phyloP scores from a whole-genome alignment of 2,797 vertebrate species.

The Botia almorhae region DNA sequence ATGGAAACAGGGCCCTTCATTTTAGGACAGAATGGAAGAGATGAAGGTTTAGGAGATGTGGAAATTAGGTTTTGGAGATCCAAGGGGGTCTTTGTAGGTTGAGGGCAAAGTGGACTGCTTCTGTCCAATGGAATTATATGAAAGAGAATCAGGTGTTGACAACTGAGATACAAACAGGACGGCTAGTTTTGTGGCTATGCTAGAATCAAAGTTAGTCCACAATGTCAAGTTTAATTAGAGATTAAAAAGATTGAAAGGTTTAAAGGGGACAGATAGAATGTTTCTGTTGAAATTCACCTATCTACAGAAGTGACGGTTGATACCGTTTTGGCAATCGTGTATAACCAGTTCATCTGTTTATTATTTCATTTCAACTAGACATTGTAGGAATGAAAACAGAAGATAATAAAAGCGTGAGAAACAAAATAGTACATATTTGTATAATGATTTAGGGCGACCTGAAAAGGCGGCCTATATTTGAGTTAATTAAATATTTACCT shows the following conservation, averaged over 20 bases:
- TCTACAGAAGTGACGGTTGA: not conserved
- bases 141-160: constrained; percentile 1
- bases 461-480: not conserved
- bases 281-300: not conserved
- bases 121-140: not conserved
- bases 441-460: not conserved
- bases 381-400: not conserved
- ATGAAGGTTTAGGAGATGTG: not conserved
- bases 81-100: not conserved
- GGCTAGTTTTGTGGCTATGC: not conserved
- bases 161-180: not conserved
- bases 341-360: not conserved
- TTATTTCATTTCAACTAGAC: not conserved
- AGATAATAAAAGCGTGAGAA: not conserved
- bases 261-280: not conserved
- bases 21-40: not conserved
- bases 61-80: not conserved
- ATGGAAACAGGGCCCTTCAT: not conserved
- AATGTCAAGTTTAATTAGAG: not conserved
- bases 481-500: not conserved
- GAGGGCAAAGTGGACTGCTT: not conserved
- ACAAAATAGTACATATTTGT: not conserved
- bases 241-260: not conserved
- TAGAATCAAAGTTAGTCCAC: not conserved
- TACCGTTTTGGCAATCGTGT: not conserved